Evolutionary conservation across 2,113 vertebrate genomes (phyloP).

Genomic region (Bubalus kerabau): DNA sequence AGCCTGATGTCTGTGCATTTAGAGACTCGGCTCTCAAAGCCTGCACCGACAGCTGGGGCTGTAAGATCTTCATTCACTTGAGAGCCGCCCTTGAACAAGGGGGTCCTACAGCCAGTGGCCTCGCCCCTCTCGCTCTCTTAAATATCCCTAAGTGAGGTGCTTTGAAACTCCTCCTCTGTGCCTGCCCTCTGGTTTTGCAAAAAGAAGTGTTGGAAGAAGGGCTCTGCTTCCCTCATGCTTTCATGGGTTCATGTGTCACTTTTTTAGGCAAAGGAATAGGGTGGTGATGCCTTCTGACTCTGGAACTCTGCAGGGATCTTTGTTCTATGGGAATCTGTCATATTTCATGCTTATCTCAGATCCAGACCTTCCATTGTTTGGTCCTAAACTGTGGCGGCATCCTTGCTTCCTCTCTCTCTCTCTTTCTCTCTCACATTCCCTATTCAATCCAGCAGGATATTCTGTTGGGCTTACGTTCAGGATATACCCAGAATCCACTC

Average conservation of each 20-base stretch:
- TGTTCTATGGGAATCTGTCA: background rate
- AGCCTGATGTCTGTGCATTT: constrained; percentile 40
- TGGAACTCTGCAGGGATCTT: background rate
- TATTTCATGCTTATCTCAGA: background rate
- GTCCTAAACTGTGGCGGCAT: background rate
- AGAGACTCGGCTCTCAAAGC: constrained; percentile 9
- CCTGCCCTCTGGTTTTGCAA: background rate
- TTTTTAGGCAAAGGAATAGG: background rate
- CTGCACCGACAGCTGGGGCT: constrained; percentile 33
- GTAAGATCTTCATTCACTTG: background rate
- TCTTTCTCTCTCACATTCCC: background rate
- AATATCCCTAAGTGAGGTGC: background rate
- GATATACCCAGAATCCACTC: background rate
- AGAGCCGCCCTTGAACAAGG: background rate
- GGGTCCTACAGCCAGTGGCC: background rate
- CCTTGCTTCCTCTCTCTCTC: background rate
- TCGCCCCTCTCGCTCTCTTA: background rate
- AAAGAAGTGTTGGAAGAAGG: background rate
- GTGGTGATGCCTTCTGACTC: background rate
- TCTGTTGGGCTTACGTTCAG: background rate
- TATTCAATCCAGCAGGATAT: background rate
- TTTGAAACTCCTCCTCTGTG: background rate
- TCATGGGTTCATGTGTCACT: background rate
- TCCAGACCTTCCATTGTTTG: background rate
- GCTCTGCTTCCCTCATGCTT: background rate